phyloP scores from a whole-genome alignment of 1,140 invertebrate genomes.

The Gonioctena quinquepunctata region DNA sequence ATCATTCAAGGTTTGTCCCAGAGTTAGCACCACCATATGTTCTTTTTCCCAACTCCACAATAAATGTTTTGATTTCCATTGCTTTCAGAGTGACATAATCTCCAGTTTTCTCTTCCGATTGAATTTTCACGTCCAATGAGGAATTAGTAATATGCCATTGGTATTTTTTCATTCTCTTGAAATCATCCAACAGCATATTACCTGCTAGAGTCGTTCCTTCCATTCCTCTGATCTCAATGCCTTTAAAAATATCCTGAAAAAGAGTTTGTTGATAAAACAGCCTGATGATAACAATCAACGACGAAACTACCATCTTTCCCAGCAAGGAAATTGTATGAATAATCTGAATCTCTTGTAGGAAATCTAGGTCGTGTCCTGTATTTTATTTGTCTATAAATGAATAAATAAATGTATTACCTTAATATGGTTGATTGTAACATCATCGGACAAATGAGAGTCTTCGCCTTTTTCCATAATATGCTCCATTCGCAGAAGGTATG shows the following conservation, averaged over 20 bases:
- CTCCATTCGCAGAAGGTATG: constrained; percentile 80
- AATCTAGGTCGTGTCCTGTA: too few species aligned
- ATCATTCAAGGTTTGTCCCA: too few species aligned
- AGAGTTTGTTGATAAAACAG: too few species aligned
- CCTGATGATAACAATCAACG: too few species aligned
- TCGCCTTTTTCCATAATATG: constrained; percentile 81
- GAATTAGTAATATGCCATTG: background rate
- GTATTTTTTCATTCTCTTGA: background rate
- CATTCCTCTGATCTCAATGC: background rate
- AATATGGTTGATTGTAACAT: background rate
- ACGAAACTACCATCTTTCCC: too few species aligned
- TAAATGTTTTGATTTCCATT: background rate
- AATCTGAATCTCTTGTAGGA: too few species aligned
- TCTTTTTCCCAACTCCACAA: background rate
- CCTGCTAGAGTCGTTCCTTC: background rate
- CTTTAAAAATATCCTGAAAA: background rate
- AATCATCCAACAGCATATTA: background rate
- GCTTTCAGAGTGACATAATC: background rate
- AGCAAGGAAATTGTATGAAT: too few species aligned
- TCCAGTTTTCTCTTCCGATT: background rate
- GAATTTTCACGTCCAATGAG: background rate
- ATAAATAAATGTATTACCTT: too few species aligned
- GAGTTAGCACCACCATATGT: too few species aligned
- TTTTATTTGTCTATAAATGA: background rate
- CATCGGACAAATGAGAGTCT: constrained; percentile 59